Evolutionary conservation across 2,797 vertebrate species (phyloP), one percentile per base, ranked within the genome.

Genomic region (Miichthys miiuy): DNA sequence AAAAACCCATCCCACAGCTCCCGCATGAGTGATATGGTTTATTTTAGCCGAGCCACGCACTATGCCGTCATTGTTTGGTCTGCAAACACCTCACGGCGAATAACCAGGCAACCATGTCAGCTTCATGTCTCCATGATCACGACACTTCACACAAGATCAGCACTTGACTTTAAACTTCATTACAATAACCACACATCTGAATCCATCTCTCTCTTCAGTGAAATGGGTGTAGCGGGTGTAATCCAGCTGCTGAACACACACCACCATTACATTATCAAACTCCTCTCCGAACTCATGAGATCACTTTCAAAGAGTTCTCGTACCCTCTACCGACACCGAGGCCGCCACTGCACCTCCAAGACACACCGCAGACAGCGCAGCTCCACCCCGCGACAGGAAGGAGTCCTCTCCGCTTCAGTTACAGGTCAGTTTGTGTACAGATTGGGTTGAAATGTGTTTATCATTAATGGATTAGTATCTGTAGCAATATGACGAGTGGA

Each of bases 321-420:
- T 82, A 6, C 92, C 93, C 84, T 85, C 94, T 95, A 27, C 78
- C 52, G 94, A 69, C 61, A 23, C 11, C 0, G 27, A 6, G 42
- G 14, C 30, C 11, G 87, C 8, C 44, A 91, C 71, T 93, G 71
- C 91, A 90, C 3, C 78, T 47, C 1, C 21, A 65, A 16, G 34
- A 38, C 34, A 5, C 23, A 27, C 34, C 4, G 34, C 61, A 55
- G 41, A 11, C 34, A 6, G 41, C 7, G 34, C 46, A 38, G 64
- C 50, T 34, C 66, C 63, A 62, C 55, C 38, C n/a, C 0, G 1
- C 51, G 48, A 30, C 17, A 23, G 46, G 17, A 25, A 41, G 41
- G 14, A 25, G 50, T 6, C 3, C 7, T 0, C 38, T 38, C 20
- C 50, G 25, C 50, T 2, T 27, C 41, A 14, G 34, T 9, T 7